These are phyloP conservation scores for Discoglossus pictus DNA, from an alignment of 2,797 vertebrate species.

Conservation along the genomic window DNA sequence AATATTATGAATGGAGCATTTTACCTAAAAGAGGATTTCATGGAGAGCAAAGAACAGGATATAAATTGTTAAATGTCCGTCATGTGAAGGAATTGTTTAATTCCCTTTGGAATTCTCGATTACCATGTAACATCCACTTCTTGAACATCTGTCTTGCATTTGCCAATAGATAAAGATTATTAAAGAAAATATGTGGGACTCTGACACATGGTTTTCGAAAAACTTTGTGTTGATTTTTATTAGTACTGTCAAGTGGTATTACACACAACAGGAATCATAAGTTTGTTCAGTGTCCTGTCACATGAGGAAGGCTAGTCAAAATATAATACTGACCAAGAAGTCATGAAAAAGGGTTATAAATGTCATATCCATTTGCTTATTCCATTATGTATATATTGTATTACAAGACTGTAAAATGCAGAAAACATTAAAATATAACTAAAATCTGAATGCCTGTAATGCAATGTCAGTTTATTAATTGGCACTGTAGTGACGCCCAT, in stretches of 20 bases:
- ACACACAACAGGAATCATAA: not conserved
- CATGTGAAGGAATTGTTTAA: not conserved
- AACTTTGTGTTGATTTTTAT: conserved; percentile 38
- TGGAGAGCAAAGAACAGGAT: conserved; percentile 1
- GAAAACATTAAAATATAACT: too few species aligned
- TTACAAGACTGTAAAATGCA: too few species aligned
- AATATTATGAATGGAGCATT: too few species aligned
- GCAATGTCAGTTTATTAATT: too few species aligned
- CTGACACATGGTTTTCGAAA: conserved; percentile 32
- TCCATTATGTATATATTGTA: too few species aligned
- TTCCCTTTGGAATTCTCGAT: conserved; percentile 4
- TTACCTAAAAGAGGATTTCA: not conserved
- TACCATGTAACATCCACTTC: not conserved
- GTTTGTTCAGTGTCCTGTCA: not conserved
- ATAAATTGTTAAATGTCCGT: not conserved
- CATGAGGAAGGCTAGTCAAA: not conserved
- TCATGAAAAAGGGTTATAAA: not conserved
- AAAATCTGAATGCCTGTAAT: too few species aligned
- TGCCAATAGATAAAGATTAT: conserved; percentile 22
- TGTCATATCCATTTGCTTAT: too few species aligned
- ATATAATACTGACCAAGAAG: not conserved
- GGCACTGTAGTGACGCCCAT: too few species aligned
- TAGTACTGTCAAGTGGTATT: conserved; percentile 32
- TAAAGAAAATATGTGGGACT: conserved; percentile 21
- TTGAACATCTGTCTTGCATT: conserved; percentile 33